These are phyloP conservation scores for Rhogogaster chlorosoma DNA, from an alignment of 2,888 invertebrate genomes.

Conservation along the genomic window DNA sequence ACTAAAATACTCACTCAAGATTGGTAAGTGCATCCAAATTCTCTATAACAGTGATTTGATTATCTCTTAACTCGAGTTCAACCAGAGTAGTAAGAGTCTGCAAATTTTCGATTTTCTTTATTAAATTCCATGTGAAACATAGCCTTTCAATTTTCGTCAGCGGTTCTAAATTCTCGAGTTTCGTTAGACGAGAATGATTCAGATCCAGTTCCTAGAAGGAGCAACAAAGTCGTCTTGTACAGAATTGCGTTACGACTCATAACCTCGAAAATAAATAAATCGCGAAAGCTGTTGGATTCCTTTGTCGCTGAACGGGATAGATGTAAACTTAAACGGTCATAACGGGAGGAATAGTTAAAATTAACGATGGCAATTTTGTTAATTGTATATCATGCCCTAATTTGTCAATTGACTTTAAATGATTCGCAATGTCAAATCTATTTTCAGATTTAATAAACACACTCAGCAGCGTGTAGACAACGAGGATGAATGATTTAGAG, in stretches of 20 bases:
- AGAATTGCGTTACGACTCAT: neutral
- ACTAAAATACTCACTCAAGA: slow-evolving; percentile 86
- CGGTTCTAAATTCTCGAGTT: slow-evolving; percentile 91
- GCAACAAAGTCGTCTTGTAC: neutral
- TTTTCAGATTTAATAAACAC: slow-evolving; percentile 33
- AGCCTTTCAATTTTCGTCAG: slow-evolving; percentile 88
- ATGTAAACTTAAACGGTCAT: neutral
- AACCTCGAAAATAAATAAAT: slow-evolving; percentile 11
- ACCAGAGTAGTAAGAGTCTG: slow-evolving; percentile 86
- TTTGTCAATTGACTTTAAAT: slow-evolving; percentile 45
- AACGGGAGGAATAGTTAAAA: neutral
- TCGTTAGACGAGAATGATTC: slow-evolving; percentile 92
- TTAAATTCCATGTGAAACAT: slow-evolving; percentile 95
- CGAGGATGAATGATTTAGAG: neutral
- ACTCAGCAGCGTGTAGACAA: neutral
- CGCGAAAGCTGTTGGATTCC: neutral
- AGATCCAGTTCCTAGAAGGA: slow-evolving; percentile 87
- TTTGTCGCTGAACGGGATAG: neutral
- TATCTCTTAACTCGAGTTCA: slow-evolving; percentile 97
- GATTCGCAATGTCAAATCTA: slow-evolving; percentile 46
- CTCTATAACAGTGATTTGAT: slow-evolving; percentile 95
- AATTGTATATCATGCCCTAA: slow-evolving; percentile 37
- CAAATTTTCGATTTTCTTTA: slow-evolving; percentile 96
- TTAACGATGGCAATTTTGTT: neutral
- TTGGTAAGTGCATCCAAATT: slow-evolving; percentile 93